Conservation (phyloP, 2,888 invertebrate genomes). For the Bimastos eiseni region DNA sequence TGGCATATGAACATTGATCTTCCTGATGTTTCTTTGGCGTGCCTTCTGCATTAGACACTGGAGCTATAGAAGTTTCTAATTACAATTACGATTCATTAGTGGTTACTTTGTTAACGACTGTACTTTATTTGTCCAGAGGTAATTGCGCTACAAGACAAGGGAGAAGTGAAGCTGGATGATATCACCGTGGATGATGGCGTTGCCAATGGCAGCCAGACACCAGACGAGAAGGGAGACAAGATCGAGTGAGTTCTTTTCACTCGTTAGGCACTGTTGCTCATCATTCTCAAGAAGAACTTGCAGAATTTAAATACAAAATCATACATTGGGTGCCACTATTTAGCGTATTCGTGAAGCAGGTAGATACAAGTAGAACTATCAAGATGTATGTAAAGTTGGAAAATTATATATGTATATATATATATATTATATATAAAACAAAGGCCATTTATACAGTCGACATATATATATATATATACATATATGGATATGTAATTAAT, state of each 20-base stretch:
- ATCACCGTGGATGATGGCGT: neutral
- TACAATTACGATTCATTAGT: neutral
- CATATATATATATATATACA: no score
- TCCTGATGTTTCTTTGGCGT: no score
- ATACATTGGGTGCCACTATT: neutral
- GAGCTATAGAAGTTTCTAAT: no score
- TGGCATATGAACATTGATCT: no score
- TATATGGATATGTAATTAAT: no score
- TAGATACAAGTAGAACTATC: neutral
- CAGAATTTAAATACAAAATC: neutral
- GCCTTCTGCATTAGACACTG: no score
- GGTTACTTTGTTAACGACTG: neutral
- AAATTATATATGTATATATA: no score
- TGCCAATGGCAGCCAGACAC: neutral
- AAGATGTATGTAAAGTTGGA: neutral
- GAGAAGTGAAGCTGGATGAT: neutral
- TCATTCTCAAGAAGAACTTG: neutral
- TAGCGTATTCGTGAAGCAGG: neutral
- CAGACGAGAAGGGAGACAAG: neutral
- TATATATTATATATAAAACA: no score
- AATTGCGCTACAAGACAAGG: neutral
- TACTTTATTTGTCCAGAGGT: neutral
- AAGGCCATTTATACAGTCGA: no score
- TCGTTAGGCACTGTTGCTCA: neutral
- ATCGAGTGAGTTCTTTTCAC: neutral